Conservation (phyloP, 2,797 vertebrate genomes). For the Cephalopachus bancanus region DNA sequence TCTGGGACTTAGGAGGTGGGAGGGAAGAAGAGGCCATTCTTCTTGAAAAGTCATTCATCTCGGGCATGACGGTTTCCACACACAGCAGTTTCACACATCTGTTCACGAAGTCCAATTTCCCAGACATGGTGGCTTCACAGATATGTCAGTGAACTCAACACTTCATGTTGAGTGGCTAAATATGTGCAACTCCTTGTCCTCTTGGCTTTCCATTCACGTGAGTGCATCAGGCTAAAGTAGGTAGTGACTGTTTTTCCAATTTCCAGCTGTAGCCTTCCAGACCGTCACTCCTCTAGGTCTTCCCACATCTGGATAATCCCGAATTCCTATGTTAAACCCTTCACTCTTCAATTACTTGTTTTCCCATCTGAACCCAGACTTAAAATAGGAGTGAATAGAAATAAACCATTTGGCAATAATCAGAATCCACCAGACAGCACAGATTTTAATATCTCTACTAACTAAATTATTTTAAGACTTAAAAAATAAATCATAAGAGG, state of each 20-base stretch:
- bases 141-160: not conserved
- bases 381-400: not conserved
- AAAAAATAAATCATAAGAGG: not conserved
- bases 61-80: not conserved
- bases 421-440: not conserved
- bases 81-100: not conserved
- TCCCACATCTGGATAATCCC: not conserved
- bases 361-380: not conserved
- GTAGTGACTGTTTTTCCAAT: not conserved
- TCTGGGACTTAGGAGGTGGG: not conserved
- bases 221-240: not conserved
- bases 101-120: not conserved
- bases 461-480: conserved; percentile 9
- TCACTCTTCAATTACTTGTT: not conserved
- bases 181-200: not conserved
- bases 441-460: not conserved
- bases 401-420: not conserved
- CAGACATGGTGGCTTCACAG: not conserved
- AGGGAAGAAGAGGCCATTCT: not conserved
- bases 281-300: not conserved
- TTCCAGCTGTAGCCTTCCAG: not conserved
- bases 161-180: not conserved
- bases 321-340: not conserved
- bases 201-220: not conserved
- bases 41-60: not conserved